These are phyloP conservation scores for Helicoverpa zea DNA, from an alignment of 1,140 invertebrate genomes.

Conservation along the genomic window DNA sequence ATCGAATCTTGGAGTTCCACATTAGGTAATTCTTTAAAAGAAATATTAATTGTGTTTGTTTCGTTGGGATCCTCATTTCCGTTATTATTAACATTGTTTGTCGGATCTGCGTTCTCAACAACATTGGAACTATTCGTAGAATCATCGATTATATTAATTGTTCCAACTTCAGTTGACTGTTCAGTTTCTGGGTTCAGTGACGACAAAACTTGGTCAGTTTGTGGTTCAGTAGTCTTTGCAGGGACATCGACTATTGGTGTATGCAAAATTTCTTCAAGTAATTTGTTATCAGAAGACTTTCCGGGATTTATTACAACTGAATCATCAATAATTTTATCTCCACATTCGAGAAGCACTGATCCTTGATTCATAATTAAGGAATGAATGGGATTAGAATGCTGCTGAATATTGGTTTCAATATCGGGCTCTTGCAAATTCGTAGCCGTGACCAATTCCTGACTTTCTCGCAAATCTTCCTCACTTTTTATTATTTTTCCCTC, in stretches of 20 bases:
- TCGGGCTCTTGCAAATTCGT: too few species aligned
- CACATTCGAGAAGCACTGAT: too few species aligned
- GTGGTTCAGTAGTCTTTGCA: background rate
- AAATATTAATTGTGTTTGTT: conserved; percentile 8
- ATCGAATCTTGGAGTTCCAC: conserved; percentile 1
- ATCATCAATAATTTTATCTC: too few species aligned
- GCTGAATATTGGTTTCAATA: too few species aligned
- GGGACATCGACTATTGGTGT: background rate
- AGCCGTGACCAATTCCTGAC: too few species aligned
- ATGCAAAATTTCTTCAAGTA: background rate
- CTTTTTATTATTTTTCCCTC: too few species aligned
- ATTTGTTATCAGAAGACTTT: too few species aligned
- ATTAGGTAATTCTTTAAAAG: conserved; percentile 1
- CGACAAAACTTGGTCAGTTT: background rate
- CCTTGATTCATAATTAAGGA: too few species aligned
- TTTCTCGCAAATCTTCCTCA: too few species aligned
- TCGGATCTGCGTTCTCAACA: background rate
- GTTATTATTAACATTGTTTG: background rate
- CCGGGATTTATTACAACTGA: too few species aligned
- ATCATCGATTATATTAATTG: background rate
- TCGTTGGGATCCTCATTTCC: background rate
- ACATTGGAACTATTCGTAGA: background rate
- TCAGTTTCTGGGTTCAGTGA: conserved; percentile 2
- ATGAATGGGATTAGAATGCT: too few species aligned
- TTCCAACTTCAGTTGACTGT: background rate